Evolutionary conservation across 2,888 invertebrate species (phyloP).

Genomic region (Antheraea assamensis): DNA sequence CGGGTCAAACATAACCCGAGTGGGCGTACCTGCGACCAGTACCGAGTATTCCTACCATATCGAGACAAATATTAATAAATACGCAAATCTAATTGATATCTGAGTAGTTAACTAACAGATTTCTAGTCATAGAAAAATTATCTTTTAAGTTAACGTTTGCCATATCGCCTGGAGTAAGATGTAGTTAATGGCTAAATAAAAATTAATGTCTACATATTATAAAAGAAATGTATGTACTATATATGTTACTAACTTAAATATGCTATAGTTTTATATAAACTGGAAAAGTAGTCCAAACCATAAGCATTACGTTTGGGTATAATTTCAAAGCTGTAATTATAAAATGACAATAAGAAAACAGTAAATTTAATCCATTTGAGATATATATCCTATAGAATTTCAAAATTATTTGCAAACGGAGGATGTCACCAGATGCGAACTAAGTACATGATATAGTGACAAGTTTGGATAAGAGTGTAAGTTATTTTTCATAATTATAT

Average conservation of each 20-base stretch:
- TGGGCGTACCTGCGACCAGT: slow-evolving; percentile 13
- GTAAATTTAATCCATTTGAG: too few species aligned
- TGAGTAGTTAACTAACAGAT: not conserved
- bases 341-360: too few species aligned
- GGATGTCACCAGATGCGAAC: too few species aligned
- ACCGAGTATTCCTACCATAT: slow-evolving; percentile 6
- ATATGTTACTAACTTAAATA: not conserved
- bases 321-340: too few species aligned
- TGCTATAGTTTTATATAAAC: not conserved
- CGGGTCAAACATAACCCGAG: slow-evolving; percentile 8
- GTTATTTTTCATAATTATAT: not conserved
- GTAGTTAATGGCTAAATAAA: not conserved
- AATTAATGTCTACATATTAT: not conserved
- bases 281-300: too few species aligned
- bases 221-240: not conserved
- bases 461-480: not conserved
- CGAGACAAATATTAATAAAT: slow-evolving; percentile 11
- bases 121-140: not conserved
- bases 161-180: not conserved
- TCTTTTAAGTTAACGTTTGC: not conserved
- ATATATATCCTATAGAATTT: too few species aligned
- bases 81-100: slow-evolving; percentile 8
- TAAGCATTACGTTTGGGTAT: too few species aligned
- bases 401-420: too few species aligned
- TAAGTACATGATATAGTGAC: too few species aligned